Conservation (phyloP, 2,113 vertebrate genomes). For the Speoplatyrhinus poulsoni region DNA sequence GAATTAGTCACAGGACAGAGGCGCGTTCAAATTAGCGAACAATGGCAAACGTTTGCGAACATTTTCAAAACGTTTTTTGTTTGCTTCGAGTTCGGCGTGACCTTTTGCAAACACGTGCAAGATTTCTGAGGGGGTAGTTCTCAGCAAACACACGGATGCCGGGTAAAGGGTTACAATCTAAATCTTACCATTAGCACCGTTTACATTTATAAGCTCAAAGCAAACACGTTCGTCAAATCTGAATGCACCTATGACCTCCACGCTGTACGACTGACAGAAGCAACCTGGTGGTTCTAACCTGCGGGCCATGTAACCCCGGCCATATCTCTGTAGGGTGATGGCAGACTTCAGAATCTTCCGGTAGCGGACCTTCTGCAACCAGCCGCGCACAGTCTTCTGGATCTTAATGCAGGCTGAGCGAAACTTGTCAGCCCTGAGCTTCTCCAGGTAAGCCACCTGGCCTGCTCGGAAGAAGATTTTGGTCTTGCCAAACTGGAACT, state of each 20-base stretch:
- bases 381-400: conserved; percentile 93
- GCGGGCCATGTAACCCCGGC: conserved; percentile 85
- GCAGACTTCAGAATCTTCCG: conserved; percentile 73
- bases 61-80: too few relatives aligned
- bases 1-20: neutral
- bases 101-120: too few relatives aligned
- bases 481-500: conserved; percentile 94
- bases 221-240: neutral
- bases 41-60: too few relatives aligned
- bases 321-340: conserved; percentile 80
- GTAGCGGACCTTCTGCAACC: conserved; percentile 87
- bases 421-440: conserved; percentile 89
- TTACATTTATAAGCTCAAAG: too few relatives aligned
- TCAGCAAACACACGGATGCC: too few relatives aligned
- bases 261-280: too few relatives aligned
- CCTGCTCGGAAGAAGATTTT: conserved; percentile 99
- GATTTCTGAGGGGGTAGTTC: too few relatives aligned
- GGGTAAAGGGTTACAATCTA: too few relatives aligned
- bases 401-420: conserved; percentile 91
- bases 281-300: conserved; percentile 72
- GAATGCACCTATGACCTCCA: neutral
- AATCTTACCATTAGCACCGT: too few relatives aligned
- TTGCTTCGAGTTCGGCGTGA: too few relatives aligned
- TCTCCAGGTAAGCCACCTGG: conserved; percentile 97
- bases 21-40: neutral